A percentile compares a stretch with the other conserved stretches of the same genome.
These are phyloP conservation scores for Babyrousa celebensis DNA, from an alignment of 2,797 vertebrate species.

Conservation along the genomic window DNA sequence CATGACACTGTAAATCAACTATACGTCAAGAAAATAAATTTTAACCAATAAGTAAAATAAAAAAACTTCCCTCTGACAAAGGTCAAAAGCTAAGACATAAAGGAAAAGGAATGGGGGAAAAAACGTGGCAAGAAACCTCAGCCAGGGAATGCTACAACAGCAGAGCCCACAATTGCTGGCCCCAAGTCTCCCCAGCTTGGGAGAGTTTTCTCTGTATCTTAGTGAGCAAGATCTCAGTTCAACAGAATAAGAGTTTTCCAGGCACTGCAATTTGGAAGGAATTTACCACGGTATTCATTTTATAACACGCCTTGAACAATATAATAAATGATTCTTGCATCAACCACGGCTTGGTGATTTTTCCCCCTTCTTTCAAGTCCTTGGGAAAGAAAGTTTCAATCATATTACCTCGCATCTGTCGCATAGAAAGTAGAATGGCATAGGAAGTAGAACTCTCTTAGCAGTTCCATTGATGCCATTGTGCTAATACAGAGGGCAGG, in stretches of 20 bases:
- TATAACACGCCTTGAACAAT: slow-evolving; percentile 7
- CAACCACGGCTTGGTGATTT: neutral
- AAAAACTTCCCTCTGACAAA: slow-evolving; percentile 24
- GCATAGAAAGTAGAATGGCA: slow-evolving; percentile 15
- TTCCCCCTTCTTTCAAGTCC: slow-evolving; percentile 3
- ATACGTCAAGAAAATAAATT: neutral
- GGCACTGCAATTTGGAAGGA: neutral
- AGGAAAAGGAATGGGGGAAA: neutral
- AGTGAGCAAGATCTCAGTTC: slow-evolving; percentile 5
- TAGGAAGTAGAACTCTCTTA: neutral
- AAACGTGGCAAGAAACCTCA: neutral
- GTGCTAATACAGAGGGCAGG: neutral
- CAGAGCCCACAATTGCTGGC: neutral
- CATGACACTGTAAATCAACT: neutral
- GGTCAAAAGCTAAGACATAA: slow-evolving; percentile 16
- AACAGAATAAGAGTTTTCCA: slow-evolving; percentile 42
- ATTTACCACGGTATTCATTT: slow-evolving; percentile 32
- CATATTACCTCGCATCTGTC: neutral
- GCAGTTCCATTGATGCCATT: neutral
- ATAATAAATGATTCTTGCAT: slow-evolving; percentile 50
- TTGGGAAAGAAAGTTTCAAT: slow-evolving; percentile 46
- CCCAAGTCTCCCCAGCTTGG: neutral
- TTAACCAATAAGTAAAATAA: neutral
- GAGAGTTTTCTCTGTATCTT: neutral
- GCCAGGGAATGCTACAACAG: neutral